phyloP scores from a whole-genome alignment of 2,113 vertebrate species.

The Cairina moschata region DNA sequence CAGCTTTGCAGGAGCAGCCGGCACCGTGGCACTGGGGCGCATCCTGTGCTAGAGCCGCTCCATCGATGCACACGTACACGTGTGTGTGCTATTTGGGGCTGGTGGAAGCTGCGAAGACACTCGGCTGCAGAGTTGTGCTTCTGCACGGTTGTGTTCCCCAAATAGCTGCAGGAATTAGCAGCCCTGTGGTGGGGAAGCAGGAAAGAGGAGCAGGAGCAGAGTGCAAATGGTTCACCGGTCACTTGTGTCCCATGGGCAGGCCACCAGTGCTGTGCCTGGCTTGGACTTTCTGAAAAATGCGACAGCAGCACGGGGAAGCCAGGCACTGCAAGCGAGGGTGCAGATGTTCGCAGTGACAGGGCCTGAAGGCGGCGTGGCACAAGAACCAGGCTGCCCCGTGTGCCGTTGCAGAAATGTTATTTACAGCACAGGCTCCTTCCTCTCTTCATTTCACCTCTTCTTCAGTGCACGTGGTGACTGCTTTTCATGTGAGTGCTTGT shows the following conservation, averaged over 20 bases:
- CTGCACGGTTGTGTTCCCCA: background rate
- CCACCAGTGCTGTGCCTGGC: background rate
- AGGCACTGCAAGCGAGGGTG: background rate
- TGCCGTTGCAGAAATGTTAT: background rate
- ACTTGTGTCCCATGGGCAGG: background rate
- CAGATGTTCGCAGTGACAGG: background rate
- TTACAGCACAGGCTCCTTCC: background rate
- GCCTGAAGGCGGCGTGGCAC: background rate
- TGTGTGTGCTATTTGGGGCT: background rate
- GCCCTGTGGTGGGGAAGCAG: background rate
- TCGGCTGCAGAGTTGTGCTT: background rate
- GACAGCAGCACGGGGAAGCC: background rate
- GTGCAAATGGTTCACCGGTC: background rate
- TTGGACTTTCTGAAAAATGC: background rate
- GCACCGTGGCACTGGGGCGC: slow-evolving; percentile 13
- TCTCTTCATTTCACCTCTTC: slow-evolving; percentile 6
- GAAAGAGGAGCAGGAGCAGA: background rate
- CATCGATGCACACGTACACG: background rate
- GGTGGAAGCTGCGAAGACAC: background rate
- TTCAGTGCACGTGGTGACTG: background rate
- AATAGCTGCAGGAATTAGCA: background rate
- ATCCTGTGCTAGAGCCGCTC: background rate
- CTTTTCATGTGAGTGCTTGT: slow-evolving; percentile 16
- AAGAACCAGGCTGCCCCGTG: accelerated
- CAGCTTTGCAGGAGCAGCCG: background rate